phyloP scores from a whole-genome alignment of 2,888 invertebrate species.

The Eilema depressum region DNA sequence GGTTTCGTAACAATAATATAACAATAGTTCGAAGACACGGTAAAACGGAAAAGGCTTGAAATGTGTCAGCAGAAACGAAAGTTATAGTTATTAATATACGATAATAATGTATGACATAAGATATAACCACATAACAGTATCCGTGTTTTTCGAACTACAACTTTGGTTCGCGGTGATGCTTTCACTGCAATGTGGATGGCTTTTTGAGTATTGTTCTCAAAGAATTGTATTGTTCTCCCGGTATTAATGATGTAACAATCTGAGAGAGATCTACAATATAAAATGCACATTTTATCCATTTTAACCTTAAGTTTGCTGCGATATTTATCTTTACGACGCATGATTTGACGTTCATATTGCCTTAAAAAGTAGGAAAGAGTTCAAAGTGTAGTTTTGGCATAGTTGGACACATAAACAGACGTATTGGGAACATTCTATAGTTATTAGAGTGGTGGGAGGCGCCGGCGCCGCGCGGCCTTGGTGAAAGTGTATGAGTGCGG shows the following conservation, averaged over 20 bases:
- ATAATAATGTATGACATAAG: slow-evolving; percentile 55
- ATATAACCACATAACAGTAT: slow-evolving; percentile 66
- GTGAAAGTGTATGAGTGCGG: slow-evolving; percentile 76
- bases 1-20: neutral
- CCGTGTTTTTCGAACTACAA: slow-evolving; percentile 65
- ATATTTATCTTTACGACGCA: slow-evolving; percentile 18
- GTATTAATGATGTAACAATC: slow-evolving; percentile 9
- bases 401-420: slow-evolving; percentile 32
- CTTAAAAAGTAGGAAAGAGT: slow-evolving; percentile 15
- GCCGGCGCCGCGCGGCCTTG: slow-evolving; percentile 75
- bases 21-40: slow-evolving; percentile 29
- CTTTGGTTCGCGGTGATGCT: slow-evolving; percentile 19
- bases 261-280: slow-evolving; percentile 18
- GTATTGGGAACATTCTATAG: slow-evolving; percentile 41
- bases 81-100: slow-evolving; percentile 49
- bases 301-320: neutral
- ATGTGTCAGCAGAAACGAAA: slow-evolving; percentile 64
- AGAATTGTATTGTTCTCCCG: slow-evolving; percentile 20
- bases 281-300: slow-evolving; percentile 13
- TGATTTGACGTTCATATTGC: slow-evolving; percentile 9
- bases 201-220: slow-evolving; percentile 17
- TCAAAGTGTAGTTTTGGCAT: slow-evolving; percentile 20
- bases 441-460: slow-evolving; percentile 54
- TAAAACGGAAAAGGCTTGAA: slow-evolving; percentile 50
- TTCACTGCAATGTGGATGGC: slow-evolving; percentile 17